phyloP scores from a whole-genome alignment of 2,888 invertebrate genomes.

The Phrixothrix hirtus region DNA sequence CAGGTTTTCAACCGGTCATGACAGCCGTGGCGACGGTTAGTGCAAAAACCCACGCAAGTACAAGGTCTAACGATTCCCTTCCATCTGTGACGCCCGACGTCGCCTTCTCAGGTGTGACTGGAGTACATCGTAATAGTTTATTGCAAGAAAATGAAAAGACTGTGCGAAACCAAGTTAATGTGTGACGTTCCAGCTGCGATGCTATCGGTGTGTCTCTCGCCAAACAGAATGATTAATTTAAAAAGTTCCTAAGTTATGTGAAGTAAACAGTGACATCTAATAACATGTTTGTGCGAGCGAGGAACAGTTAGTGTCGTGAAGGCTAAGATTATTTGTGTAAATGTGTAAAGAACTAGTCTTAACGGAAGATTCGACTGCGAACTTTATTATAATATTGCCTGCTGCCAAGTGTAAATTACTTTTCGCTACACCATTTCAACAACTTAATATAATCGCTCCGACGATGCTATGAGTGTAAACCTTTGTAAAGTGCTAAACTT shows the following conservation, averaged over 20 bases:
- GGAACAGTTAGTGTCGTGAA: constrained; percentile 28
- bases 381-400: constrained; percentile 39
- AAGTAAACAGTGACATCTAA: constrained; percentile 24
- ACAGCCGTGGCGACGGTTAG: constrained; percentile 59
- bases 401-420: constrained; percentile 41
- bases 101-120: constrained; percentile 47
- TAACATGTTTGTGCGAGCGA: constrained; percentile 36
- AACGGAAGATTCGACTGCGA: constrained; percentile 34
- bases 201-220: constrained; percentile 60
- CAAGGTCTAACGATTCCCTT: constrained; percentile 36
- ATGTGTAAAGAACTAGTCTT: constrained; percentile 50
- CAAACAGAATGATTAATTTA: constrained; percentile 54
- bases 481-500: constrained; percentile 36
- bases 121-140: constrained; percentile 41
- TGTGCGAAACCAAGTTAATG: constrained; percentile 61
- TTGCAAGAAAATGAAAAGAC: constrained; percentile 47
- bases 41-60: constrained; percentile 53
- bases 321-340: constrained; percentile 36
- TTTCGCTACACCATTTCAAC: constrained; percentile 29
- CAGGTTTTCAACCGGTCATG: constrained; percentile 65
- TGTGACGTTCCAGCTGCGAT: constrained; percentile 68
- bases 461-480: constrained; percentile 34
- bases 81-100: constrained; percentile 47
- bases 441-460: constrained; percentile 33
- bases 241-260: constrained; percentile 54